Base-by-base conservation (phyloP, 2,888 invertebrate species). In the Pelosia muscerda region DNA sequence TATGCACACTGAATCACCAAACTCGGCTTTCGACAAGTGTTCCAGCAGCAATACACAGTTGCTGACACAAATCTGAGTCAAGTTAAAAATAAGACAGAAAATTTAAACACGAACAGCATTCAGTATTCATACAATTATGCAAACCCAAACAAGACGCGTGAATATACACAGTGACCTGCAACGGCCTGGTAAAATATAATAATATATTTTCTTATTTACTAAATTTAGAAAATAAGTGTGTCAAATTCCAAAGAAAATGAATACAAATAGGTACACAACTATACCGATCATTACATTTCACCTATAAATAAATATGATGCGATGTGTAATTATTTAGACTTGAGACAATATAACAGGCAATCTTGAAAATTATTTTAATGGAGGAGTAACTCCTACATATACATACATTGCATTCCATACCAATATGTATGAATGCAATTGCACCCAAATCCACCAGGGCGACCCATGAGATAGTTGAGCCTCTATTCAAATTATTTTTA, bases 31-130 rank as follows among this genome's bases (percentile, higher is more conserved):
- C 59, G 58, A 73, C 65, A 72, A 71, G 59, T 78, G 71, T 75
- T 76, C 72, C 61, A 73, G 74, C 76, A 81, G 64, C 75, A 74
- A 72, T 70, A 71, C 68, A 59, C 72, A 69, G 73, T 66, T 75
- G 79, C 86, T 84, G 88, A 88, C 88, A 87, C 84, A 83, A 84
- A 87, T 87, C 86, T 84, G 77, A 74, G 72, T 74, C 60, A 76
- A 77, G 84, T 83, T 87, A 86, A 84, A 88, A 87, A 88, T 87
- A 87, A 82, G 75, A 78, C 79, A 55, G 75, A 71, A 81, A 82
- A 81, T 79, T 81, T 80, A 79, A 81, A 86, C 81, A 79, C 78
- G 76, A 65, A 74, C 74, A 81, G 75, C 76, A 81, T 83, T 79
- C 75, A 71, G 71, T 31, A 31, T 63, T 74, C 70, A 65, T 63